Evolutionary conservation across 2,797 vertebrate species (phyloP), one percentile per base, ranked within the genome.

Genomic region (Sebastes vulpes): DNA sequence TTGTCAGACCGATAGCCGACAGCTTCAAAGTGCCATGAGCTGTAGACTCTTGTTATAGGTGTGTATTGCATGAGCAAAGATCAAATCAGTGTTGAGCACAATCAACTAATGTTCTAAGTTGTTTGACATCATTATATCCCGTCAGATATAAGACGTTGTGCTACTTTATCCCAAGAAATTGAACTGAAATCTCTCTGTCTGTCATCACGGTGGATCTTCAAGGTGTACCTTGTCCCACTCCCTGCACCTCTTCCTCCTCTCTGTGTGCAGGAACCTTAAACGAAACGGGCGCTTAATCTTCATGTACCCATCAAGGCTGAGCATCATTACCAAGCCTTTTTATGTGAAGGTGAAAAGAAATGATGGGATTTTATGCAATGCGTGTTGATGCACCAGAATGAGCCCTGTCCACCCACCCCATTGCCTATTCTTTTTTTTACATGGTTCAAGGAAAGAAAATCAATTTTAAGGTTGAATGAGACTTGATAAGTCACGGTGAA

Each of bases 291-390:
- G 54, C 74, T 70, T 92, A 86, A 89, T 93, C 81, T 84, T 87
- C 70, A 56, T 57, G 70, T 29, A 66, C 52, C 82, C 77, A 89
- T 87, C 74, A 71, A 65, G 74, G 88, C 66, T 64, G 60, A 81
- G 68, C 76, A 63, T 82, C 61, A 88, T 92, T 91, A 87, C 87
- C 38, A 11, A 58, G 73, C 58, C 86, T 87, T 83, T 88, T 87
- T 81, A 84, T 86, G 72, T 67, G 66, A 70, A 32, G 77, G 54
- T 79, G 61, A 83, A 91, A 82, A 83, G 66, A 88, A 89, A 89
- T 87, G 88, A 85, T 79, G 60, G 66, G 87, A 91, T 89, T 89
- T 28, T 86, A 80, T 52, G 58, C 66, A 59, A 61, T 61, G 75
- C 53, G 72, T 89, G 89, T 66, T 88, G 73, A 77, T 83, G 71